Conservation (phyloP, 2,888 invertebrate species). For the Seladonia tumulorum region DNA sequence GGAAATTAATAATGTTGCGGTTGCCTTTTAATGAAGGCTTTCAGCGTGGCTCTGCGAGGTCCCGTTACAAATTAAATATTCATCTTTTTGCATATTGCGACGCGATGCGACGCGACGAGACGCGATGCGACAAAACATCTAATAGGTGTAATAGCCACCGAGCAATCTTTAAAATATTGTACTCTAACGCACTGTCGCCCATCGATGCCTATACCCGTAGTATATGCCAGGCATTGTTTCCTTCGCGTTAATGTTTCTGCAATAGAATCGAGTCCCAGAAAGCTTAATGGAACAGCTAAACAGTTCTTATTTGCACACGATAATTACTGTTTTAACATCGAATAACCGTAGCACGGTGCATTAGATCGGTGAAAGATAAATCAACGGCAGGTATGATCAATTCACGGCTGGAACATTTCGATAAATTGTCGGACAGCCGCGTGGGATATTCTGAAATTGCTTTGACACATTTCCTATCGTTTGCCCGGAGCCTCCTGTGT, state of each 20-base stretch:
- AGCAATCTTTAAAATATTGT: background rate
- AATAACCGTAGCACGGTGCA: conserved; percentile 9
- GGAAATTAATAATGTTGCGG: conserved; percentile 38
- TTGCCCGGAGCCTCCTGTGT: conserved; percentile 32
- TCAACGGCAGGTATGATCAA: conserved; percentile 43
- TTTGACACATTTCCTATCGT: conserved; percentile 56
- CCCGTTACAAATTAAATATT: conserved; percentile 25
- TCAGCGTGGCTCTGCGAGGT: conserved; percentile 7
- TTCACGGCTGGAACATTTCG: conserved; percentile 44
- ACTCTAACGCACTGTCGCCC: background rate
- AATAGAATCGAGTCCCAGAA: background rate
- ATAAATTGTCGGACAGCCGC: conserved; percentile 52
- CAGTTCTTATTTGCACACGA: conserved; percentile 11
- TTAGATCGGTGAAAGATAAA: conserved; percentile 53
- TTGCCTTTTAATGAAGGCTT: conserved; percentile 17
- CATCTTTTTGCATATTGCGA: conserved; percentile 9
- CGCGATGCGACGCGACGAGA: no score
- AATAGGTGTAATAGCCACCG: background rate
- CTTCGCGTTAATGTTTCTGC: background rate
- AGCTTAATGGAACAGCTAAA: background rate
- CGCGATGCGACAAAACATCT: background rate
- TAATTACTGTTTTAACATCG: conserved; percentile 32
- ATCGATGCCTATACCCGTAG: no score
- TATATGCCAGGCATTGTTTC: background rate
- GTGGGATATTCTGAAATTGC: conserved; percentile 55